Evolutionary conservation across 2,113 vertebrate genomes (phyloP).

Genomic region (Pongo abelii): DNA sequence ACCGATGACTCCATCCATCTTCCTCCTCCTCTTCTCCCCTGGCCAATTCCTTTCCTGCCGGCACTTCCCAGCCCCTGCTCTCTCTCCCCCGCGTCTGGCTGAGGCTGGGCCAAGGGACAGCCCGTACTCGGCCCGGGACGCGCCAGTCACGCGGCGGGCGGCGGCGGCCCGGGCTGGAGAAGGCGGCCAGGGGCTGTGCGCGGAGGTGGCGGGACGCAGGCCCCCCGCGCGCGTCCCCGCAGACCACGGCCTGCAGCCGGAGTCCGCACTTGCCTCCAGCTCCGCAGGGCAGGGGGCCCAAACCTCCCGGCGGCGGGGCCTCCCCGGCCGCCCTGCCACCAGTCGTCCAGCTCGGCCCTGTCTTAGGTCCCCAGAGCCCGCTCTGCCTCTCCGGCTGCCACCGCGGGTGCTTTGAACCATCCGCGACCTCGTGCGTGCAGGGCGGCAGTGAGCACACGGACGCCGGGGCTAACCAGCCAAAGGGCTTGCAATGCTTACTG

Average conservation of each 20-base stretch:
- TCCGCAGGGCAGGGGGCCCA: not conserved
- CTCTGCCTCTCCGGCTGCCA: not conserved
- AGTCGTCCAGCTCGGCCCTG: not conserved
- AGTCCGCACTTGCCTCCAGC: rapidly evolving
- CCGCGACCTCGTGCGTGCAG: not conserved
- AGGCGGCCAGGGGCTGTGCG: not conserved
- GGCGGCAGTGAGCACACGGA: not conserved
- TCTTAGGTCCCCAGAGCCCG: not conserved
- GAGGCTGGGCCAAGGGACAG: constrained; percentile 57
- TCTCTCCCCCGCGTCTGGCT: constrained; percentile 47
- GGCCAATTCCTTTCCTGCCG: constrained; percentile 18
- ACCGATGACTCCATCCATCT: not conserved
- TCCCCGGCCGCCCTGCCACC: not conserved
- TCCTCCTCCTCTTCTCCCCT: not conserved
- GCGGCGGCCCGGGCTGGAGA: not conserved
- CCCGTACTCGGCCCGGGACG: constrained; percentile 12
- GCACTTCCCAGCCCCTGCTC: constrained; percentile 12
- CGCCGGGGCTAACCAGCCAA: not conserved
- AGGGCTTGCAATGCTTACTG: not conserved
- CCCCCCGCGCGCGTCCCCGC: not conserved
- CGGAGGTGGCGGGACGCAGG: not conserved
- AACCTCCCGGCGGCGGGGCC: not conserved
- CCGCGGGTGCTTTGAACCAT: constrained; percentile 43
- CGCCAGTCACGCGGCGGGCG: not conserved
- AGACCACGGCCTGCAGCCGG: not conserved